Conservation (phyloP, 2,113 vertebrate genomes). For the Jacana jacana region DNA sequence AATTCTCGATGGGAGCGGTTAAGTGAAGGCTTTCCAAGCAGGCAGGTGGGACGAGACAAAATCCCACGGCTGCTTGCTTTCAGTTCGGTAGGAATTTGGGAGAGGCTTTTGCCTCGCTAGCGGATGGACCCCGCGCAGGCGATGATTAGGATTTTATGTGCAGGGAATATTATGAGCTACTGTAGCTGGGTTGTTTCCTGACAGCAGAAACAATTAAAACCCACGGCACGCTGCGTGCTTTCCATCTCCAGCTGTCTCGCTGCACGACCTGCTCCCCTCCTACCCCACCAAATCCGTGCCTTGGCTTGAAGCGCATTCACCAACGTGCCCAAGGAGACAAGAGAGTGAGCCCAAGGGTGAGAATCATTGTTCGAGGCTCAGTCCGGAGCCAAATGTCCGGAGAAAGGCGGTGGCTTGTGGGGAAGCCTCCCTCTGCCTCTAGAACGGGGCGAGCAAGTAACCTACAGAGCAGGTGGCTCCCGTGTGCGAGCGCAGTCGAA, state of each 20-base stretch:
- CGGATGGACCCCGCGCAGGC: background rate
- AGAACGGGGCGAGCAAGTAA: background rate
- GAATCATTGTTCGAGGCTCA: background rate
- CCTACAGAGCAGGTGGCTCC: background rate
- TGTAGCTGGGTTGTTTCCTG: background rate
- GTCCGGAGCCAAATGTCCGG: background rate
- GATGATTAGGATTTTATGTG: background rate
- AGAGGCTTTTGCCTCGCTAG: background rate
- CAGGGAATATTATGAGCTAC: background rate
- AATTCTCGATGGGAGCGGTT: background rate
- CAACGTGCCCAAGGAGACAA: conserved; percentile 19
- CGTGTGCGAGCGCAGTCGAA: background rate
- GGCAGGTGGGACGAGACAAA: background rate
- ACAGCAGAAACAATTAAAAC: conserved; percentile 22
- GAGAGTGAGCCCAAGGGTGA: background rate
- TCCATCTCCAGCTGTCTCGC: background rate
- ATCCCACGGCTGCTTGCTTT: background rate
- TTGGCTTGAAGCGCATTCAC: background rate
- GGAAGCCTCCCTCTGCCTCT: background rate
- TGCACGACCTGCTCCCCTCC: conserved; percentile 13
- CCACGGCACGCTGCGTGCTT: background rate
- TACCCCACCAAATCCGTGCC: background rate
- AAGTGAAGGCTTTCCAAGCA: background rate
- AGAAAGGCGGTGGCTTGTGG: background rate
- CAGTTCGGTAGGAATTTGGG: background rate